Evolutionary conservation across 2,797 vertebrate genomes (phyloP).

Genomic region (Miichthys miiuy): DNA sequence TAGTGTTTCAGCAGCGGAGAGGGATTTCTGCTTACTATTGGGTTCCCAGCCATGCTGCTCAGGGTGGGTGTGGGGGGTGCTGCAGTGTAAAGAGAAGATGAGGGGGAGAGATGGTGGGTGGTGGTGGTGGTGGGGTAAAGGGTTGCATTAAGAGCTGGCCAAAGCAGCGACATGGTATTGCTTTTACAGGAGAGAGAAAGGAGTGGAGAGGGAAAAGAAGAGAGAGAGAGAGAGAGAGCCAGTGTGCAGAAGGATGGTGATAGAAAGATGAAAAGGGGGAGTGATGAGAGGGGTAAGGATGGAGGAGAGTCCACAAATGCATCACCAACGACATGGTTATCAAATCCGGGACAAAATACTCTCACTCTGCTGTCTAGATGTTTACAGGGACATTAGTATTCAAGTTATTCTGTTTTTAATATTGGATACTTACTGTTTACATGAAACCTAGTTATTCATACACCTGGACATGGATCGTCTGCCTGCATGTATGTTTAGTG

Average conservation of each 20-base stretch:
- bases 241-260: conserved; percentile 22
- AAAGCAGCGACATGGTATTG: conserved; percentile 66
- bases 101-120: conserved; percentile 1
- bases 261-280: conserved; percentile 36
- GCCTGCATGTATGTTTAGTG: not conserved
- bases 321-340: not conserved
- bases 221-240: conserved; percentile 6
- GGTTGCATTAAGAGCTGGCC: conserved; percentile 73
- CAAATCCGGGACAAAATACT: not conserved
- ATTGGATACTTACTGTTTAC: not conserved
- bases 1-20: conserved; percentile 63
- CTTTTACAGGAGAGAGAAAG: conserved; percentile 69
- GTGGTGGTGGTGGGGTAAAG: conserved; percentile 17
- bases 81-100: conserved; percentile 38
- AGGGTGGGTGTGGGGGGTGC: conserved; percentile 19
- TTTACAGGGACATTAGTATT: not conserved
- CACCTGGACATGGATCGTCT: too few species aligned
- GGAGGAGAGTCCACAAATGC: conserved; percentile 20
- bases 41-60: conserved; percentile 55
- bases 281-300: conserved; percentile 25
- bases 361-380: not conserved
- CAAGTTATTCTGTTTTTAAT: not conserved
- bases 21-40: conserved; percentile 76
- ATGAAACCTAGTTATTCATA: not conserved
- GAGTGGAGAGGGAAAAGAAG: conserved; percentile 31